Conservation (phyloP, 2,113 vertebrate species). For the Cavia porcellus region DNA sequence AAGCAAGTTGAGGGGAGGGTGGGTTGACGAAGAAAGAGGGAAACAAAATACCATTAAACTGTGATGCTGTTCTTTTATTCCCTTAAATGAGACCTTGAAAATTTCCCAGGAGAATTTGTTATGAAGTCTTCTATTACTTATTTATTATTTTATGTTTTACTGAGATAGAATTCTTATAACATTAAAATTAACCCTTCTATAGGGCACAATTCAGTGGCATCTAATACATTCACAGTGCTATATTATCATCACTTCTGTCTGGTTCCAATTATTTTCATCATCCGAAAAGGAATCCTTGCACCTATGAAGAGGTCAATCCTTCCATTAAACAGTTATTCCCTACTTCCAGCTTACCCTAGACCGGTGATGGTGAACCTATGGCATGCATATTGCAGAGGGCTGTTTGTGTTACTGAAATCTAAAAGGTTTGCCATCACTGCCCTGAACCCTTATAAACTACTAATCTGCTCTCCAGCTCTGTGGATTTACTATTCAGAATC, state of each 20-base stretch:
- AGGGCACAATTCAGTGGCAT: neutral
- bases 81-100: neutral
- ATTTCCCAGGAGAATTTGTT: constrained; percentile 27
- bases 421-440: neutral
- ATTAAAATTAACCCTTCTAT: constrained; percentile 32
- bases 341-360: neutral
- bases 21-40: neutral
- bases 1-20: neutral
- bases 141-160: constrained; percentile 44
- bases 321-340: neutral
- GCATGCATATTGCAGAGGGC: neutral
- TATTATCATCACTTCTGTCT: neutral
- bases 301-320: neutral
- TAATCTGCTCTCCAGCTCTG: neutral
- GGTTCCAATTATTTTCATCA: neutral
- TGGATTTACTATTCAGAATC: neutral
- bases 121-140: constrained; percentile 20
- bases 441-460: neutral
- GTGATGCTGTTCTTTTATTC: neutral
- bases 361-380: neutral
- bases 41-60: constrained; percentile 38
- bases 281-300: neutral
- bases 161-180: constrained; percentile 33
- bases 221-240: neutral
- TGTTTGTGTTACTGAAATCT: neutral